Base-by-base conservation (phyloP, 2,888 invertebrate genomes). In the Myopa testacea region DNA sequence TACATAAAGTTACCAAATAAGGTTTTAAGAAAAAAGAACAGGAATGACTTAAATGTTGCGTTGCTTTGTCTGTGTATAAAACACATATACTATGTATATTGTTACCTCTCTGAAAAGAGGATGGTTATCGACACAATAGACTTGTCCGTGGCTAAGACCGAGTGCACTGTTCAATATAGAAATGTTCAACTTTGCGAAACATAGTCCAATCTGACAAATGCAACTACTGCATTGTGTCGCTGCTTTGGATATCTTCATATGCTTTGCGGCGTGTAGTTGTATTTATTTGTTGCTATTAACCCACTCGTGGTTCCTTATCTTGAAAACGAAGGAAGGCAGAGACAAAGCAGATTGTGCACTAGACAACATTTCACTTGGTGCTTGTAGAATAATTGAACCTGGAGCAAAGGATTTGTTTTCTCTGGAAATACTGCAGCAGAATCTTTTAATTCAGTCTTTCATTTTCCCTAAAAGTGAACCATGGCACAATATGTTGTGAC, bases 201-300 rank as follows among this genome's bases (percentile, higher is more conserved):
- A 26, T 74, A 50, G 50, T 79, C 77, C 86, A 85, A 86, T 86
- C 85, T 87, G 88, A 88, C 88, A 88, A 84, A 80, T 85, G 86
- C 82, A 83, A 86, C 86, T 85, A 84, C 85, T 83, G 85, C 85
- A 88, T 86, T 87, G 85, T 88, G 88, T 88, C 88, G 85, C 85
- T 85, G 81, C 82, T 87, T 88, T 86, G 85, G 88, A 88, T 88
- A 88, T 88, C 88, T 88, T 88, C 86, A 88, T 88, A 88, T 84
- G 38, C 26, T 26, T 26, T 26, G 26, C 81, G 87, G 86, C 88
- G 87, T 87, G 88, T 87, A 88, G 87, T 86, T 86, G 87, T 87
- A 88, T 88, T 88, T 88, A 88, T 88, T 88, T 88, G 88, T 87
- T 88, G 86, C 88, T 87, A 88, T 88, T 88, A 87, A 87, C 87